phyloP scores from a whole-genome alignment of 2,113 vertebrate species.

The Sebastes fasciatus region DNA sequence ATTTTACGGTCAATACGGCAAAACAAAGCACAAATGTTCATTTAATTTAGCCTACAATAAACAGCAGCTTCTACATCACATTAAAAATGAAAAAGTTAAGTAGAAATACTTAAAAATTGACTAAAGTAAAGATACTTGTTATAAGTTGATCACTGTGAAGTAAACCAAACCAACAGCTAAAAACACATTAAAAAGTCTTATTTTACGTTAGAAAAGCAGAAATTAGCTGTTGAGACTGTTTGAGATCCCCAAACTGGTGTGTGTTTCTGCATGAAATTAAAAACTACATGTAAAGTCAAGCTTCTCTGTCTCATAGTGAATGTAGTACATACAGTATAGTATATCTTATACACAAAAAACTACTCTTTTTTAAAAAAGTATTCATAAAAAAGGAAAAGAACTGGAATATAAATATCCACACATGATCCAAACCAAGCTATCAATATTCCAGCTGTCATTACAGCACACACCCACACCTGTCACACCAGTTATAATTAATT shows the following conservation, averaged over 20 bases:
- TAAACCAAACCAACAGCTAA: background rate
- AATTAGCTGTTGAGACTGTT: no score
- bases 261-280: no score
- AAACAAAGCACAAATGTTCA: background rate
- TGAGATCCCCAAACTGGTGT: no score
- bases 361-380: background rate
- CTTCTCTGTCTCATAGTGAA: background rate
- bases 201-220: background rate
- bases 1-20: background rate
- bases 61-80: no score
- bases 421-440: no score
- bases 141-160: background rate
- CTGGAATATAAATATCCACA: background rate
- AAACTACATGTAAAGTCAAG: no score
- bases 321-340: background rate
- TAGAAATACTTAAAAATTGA: no score
- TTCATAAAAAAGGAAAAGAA: background rate
- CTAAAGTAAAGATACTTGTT: no score
- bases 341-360: background rate
- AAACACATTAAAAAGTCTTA: background rate
- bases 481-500: background rate
- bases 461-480: background rate
- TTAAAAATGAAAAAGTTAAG: no score
- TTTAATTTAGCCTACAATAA: background rate
- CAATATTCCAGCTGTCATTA: background rate